Percentiles rank a stretch among this genome's conserved stretches.
Evolutionary conservation across 1,140 invertebrate species (phyloP).

Genomic region (Habropoda laboriosa): DNA sequence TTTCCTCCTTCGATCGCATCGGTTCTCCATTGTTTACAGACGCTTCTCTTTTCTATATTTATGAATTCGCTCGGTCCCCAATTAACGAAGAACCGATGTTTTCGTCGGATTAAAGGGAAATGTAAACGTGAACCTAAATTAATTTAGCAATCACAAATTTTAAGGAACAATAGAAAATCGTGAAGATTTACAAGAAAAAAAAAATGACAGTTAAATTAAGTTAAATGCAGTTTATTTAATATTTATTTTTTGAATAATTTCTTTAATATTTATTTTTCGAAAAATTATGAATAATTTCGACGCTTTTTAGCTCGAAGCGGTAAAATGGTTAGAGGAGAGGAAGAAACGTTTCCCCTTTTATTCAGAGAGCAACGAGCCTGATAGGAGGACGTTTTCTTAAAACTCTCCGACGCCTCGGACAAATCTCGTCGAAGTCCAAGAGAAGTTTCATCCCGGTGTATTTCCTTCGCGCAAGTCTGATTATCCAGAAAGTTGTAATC

Average conservation of each 20-base stretch:
- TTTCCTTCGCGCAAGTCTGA: slow-evolving; percentile 44
- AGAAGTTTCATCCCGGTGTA: slow-evolving; percentile 42
- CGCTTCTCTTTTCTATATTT: not conserved
- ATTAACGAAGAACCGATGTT: not conserved
- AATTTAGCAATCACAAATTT: no score
- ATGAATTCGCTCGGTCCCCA: not conserved
- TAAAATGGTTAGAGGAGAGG: not conserved
- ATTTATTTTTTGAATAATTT: no score
- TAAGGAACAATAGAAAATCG: no score
- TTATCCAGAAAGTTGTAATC: slow-evolving; percentile 65
- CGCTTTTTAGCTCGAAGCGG: not conserved
- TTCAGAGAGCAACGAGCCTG: not conserved
- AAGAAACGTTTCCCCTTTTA: not conserved
- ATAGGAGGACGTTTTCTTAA: slow-evolving; percentile 4
- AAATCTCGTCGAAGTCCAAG: not conserved
- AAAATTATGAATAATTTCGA: not conserved
- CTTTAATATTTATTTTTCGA: not conserved
- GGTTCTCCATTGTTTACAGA: not conserved
- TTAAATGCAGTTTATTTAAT: no score
- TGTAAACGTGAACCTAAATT: not conserved
- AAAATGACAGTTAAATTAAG: no score
- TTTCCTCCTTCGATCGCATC: not conserved
- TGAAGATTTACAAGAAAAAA: no score
- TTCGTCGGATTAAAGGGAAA: slow-evolving; percentile 24
- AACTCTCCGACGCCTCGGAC: not conserved